These are phyloP conservation scores for Oscheius onirici DNA, from an alignment of 2,888 invertebrate genomes.

Conservation along the genomic window DNA sequence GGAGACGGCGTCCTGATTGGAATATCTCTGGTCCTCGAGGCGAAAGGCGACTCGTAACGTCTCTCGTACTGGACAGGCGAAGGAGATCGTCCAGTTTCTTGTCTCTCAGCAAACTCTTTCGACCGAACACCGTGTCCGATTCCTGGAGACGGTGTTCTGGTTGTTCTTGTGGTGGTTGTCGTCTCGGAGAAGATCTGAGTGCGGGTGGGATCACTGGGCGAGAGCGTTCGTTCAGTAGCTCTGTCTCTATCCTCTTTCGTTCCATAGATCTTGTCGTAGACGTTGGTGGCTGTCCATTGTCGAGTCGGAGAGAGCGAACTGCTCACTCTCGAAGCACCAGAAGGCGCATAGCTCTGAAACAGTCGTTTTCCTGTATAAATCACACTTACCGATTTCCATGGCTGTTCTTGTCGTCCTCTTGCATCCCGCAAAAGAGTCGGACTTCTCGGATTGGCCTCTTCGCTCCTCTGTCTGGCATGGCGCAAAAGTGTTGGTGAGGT, in stretches of 20 bases:
- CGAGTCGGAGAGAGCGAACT: conserved; percentile 49
- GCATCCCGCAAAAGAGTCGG: conserved; percentile 44
- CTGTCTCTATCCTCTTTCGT: conserved; percentile 16
- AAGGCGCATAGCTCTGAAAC: conserved; percentile 24
- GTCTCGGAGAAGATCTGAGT: conserved; percentile 46
- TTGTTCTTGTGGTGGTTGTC: conserved; percentile 42
- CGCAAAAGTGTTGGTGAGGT: conserved; percentile 55
- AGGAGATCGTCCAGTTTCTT: conserved; percentile 39
- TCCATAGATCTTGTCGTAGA: conserved; percentile 51
- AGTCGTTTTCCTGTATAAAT: background rate
- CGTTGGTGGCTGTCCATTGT: conserved; percentile 45
- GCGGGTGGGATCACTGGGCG: conserved; percentile 25
- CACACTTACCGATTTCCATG: conserved; percentile 52
- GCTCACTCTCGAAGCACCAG: conserved; percentile 40
- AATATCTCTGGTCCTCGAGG: conserved; percentile 21
- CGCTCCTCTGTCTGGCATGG: conserved; percentile 49
- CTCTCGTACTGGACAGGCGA: conserved; percentile 37
- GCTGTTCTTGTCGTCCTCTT: conserved; percentile 43
- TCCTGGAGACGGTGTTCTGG: conserved; percentile 46
- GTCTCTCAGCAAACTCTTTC: conserved; percentile 51
- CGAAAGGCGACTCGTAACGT: background rate
- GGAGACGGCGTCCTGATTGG: conserved; percentile 48
- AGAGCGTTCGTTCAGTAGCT: conserved; percentile 36
- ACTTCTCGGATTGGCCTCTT: conserved; percentile 45
- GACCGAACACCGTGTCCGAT: conserved; percentile 36